A percentile compares a stretch with the other conserved stretches of the same genome.
These are phyloP conservation scores for Neopipo cinnamomea DNA, from an alignment of 2,113 vertebrate genomes.

Conservation along the genomic window DNA sequence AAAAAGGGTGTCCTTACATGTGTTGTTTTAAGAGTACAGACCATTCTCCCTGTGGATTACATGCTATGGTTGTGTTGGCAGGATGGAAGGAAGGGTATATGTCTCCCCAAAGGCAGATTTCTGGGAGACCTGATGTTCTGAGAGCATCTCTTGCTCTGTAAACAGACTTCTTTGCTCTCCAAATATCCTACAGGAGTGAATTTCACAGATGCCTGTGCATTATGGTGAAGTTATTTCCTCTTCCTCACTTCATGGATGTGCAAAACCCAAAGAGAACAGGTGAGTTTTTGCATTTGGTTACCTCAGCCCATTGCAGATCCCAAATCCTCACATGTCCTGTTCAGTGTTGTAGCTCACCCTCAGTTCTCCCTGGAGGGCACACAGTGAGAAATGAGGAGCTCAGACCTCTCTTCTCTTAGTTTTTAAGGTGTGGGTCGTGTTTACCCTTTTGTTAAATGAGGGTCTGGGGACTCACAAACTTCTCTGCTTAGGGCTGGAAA, in stretches of 20 bases:
- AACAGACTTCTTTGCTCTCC: not conserved
- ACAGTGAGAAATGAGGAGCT: not conserved
- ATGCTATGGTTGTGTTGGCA: not conserved
- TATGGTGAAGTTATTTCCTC: not conserved
- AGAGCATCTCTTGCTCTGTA: not conserved
- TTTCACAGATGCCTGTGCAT: not conserved
- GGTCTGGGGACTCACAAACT: not conserved
- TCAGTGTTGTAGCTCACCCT: not conserved
- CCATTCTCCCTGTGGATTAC: too few species aligned
- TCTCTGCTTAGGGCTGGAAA: not conserved
- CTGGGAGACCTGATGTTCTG: not conserved
- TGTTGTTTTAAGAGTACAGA: rapidly evolving
- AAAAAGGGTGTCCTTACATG: rapidly evolving
- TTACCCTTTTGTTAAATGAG: not conserved
- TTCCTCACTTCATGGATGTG: not conserved
- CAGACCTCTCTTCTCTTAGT: not conserved
- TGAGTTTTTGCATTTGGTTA: not conserved
- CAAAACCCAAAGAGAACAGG: not conserved
- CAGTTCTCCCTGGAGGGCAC: not conserved
- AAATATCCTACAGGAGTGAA: not conserved
- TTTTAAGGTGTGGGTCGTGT: not conserved
- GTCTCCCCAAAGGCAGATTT: not conserved
- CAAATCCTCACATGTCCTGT: not conserved
- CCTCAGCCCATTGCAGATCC: not conserved
- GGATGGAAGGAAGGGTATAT: not conserved